These are phyloP conservation scores for Aproaerema taeniolella DNA, from an alignment of 2,888 invertebrate species.

Conservation along the genomic window DNA sequence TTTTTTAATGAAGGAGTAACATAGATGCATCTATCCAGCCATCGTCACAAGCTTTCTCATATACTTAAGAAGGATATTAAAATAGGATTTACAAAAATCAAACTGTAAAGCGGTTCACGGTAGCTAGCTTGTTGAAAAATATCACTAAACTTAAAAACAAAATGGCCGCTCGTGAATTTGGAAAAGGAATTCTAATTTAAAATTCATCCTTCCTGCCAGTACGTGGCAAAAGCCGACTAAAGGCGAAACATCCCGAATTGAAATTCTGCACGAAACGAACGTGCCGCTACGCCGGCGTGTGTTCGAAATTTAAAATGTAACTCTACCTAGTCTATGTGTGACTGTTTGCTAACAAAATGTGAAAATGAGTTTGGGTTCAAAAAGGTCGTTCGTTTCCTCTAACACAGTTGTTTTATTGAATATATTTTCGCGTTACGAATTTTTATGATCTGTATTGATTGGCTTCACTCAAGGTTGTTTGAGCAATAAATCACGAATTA, in stretches of 20 bases:
- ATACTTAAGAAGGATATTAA: too few relatives aligned
- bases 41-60: too few relatives aligned
- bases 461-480: constrained; percentile 4
- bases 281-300: constrained; percentile 42
- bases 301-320: constrained; percentile 52
- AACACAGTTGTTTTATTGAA: constrained; percentile 10
- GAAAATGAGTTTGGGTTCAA: constrained; percentile 37
- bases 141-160: constrained; percentile 6
- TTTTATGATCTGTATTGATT: constrained; percentile 6
- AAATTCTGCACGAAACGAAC: constrained; percentile 49
- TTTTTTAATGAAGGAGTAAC: too few relatives aligned
- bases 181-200: constrained; percentile 54
- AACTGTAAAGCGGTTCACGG: too few relatives aligned
- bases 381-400: constrained; percentile 14
- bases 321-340: constrained; percentile 35
- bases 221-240: constrained; percentile 50
- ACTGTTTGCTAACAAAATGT: constrained; percentile 55
- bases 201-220: constrained; percentile 52
- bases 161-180: constrained; percentile 16
- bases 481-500: not conserved
- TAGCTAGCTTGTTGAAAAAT: too few relatives aligned
- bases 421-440: constrained; percentile 8
- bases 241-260: constrained; percentile 61
- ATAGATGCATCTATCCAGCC: too few relatives aligned
- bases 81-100: too few relatives aligned